Evolutionary conservation across 2,888 invertebrate genomes (phyloP), one percentile per base, ranked within the genome.

Genomic region (Drosophila planitibia): DNA sequence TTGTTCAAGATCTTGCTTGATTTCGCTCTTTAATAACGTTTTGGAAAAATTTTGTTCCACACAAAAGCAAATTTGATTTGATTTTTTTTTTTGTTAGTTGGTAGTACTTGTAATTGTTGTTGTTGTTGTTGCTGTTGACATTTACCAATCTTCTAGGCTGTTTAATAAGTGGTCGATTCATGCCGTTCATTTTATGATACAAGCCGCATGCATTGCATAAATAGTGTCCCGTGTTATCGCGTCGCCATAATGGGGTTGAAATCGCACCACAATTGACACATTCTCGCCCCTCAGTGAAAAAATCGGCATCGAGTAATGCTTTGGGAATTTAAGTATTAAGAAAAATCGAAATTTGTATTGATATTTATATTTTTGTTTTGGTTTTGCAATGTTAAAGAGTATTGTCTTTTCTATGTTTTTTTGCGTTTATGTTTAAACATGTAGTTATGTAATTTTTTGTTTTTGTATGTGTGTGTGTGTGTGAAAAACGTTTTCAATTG

Each of bases 131-230:
- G 69, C 63, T 74, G 66, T 81, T 78, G 78, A 81, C 85, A 91
- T 90, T 94, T 96, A 98, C 98, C 97, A 97, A 95, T 95, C 98
- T 95, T 94, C 98, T 96, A 93, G 97, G 97, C 94, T 97, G 98
- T 95, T 97, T 97, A 92, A 97, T 97, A 92, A 98, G 95, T 71
- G 98, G 98, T 92, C 98, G 95, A 95, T 97, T 97, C 95, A 97
- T 96, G 93, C 98, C 98, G 94, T 98, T 98, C 97, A 98, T 97
- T 95, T 98, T 98, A 95, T 97, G 97, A 95, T 99, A 99, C 89
- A 99, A 97, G 91, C 99, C 99, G 95, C 99, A 99, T 83, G 99
- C 99, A 95, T 99, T 99, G 96, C 99, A 99, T 91, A 99, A 96
- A 95, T 99, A 99, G 95, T 99, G 99, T 82, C 99, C 99, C 91